Percentiles rank a stretch among this genome's conserved stretches.
phyloP scores from a whole-genome alignment of 2,888 invertebrate genomes.

The Oscheius sp. region DNA sequence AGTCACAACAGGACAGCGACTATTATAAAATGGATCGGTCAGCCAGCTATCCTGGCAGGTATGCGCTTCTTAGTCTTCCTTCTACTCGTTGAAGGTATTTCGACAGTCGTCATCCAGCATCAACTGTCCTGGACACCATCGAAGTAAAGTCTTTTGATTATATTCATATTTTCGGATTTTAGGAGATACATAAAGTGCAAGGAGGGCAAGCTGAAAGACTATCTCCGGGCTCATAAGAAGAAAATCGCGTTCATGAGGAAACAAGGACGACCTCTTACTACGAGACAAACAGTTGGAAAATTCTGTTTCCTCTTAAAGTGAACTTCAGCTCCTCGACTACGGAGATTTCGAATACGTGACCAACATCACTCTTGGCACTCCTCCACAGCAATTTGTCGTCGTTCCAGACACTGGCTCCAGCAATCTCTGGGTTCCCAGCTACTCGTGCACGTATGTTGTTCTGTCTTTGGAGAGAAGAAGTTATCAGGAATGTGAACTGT shows the following conservation, averaged over 20 bases:
- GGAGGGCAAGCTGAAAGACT: slow-evolving; percentile 4
- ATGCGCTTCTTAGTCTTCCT: neutral
- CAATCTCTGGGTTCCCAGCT: slow-evolving; percentile 45
- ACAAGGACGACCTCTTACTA: neutral
- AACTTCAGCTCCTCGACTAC: slow-evolving; percentile 25
- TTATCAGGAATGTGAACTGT: neutral
- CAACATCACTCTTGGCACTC: slow-evolving; percentile 50
- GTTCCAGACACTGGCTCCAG: slow-evolving; percentile 52
- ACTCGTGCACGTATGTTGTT: slow-evolving; percentile 34
- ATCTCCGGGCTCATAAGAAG: neutral
- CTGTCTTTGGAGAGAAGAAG: neutral
- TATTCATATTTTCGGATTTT: neutral
- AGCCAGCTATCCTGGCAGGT: neutral
- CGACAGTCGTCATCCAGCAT: neutral
- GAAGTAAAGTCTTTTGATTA: neutral
- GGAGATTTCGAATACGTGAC: slow-evolving; percentile 51
- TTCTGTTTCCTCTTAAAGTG: no score
- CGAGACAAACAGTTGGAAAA: neutral
- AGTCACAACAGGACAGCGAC: neutral
- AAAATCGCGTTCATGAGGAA: neutral
- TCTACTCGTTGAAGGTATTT: neutral
- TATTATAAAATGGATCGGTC: neutral
- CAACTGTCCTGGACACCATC: neutral
- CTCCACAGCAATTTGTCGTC: slow-evolving; percentile 49
- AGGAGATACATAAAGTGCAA: slow-evolving; percentile 12